These are phyloP conservation scores for Eueremaeus valkanovi DNA, from an alignment of 2,888 invertebrate species.

Conservation along the genomic window DNA sequence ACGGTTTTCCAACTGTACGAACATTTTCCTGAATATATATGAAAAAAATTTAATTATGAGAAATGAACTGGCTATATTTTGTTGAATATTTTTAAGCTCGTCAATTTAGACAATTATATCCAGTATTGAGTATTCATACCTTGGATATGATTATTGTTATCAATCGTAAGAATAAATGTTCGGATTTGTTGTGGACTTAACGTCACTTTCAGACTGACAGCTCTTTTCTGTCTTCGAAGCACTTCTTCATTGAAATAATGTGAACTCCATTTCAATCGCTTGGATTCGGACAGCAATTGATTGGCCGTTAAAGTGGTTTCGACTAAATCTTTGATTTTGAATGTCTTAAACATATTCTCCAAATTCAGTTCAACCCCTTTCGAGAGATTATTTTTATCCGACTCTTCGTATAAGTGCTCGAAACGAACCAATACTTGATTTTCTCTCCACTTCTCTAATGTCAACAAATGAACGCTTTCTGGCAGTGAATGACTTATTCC, in stretches of 20 bases:
- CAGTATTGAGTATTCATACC: neutral
- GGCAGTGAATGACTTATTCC: slow-evolving; percentile 40
- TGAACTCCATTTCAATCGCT: slow-evolving; percentile 42
- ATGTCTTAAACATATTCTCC: slow-evolving; percentile 44
- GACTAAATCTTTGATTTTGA: slow-evolving; percentile 41
- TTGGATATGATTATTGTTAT: neutral
- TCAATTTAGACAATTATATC: neutral
- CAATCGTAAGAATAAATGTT: slow-evolving; percentile 42
- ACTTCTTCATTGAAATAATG: neutral
- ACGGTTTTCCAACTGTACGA: neutral
- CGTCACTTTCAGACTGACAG: slow-evolving; percentile 38
- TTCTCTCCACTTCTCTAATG: slow-evolving; percentile 43
- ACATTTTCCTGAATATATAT: neutral
- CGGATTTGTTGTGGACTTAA: slow-evolving; percentile 46
- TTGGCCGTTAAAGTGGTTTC: slow-evolving; percentile 45
- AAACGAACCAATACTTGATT: slow-evolving; percentile 43
- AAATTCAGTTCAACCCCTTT: slow-evolving; percentile 42
- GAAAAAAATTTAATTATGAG: neutral
- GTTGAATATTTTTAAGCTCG: too few relatives aligned
- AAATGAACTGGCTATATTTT: too few relatives aligned
- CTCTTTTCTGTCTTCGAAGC: neutral
- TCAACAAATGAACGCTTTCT: slow-evolving; percentile 45
- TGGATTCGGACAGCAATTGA: slow-evolving; percentile 29
- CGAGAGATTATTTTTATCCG: slow-evolving; percentile 40
- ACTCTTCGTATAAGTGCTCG: slow-evolving; percentile 44